These are phyloP conservation scores for Acanthacorydalis orientalis DNA, from an alignment of 2,888 invertebrate species.

Conservation along the genomic window DNA sequence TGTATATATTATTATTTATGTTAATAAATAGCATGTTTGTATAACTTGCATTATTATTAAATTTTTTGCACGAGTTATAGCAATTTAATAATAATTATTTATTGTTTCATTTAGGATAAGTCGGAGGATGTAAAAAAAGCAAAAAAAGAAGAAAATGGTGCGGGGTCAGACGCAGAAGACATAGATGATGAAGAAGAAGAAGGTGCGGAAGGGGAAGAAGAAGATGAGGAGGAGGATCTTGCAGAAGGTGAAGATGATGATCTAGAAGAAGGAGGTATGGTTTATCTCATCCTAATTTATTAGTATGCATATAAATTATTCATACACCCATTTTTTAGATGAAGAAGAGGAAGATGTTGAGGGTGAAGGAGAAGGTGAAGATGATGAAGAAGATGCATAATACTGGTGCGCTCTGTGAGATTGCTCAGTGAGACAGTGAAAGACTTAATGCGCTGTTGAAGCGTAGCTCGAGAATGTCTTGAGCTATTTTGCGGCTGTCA, in stretches of 20 bases:
- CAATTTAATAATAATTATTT: too few species aligned
- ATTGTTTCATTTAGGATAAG: conserved; percentile 39
- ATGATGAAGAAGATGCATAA: conserved; percentile 29
- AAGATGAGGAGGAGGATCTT: conserved; percentile 26
- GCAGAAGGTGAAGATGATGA: conserved; percentile 28
- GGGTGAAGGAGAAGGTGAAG: conserved; percentile 25
- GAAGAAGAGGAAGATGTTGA: conserved; percentile 27
- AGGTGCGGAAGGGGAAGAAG: conserved; percentile 24
- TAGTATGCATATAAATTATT: background rate
- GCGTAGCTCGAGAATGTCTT: conserved; percentile 20
- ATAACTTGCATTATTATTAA: background rate
- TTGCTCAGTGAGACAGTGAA: conserved; percentile 12
- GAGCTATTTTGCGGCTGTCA: conserved; percentile 21
- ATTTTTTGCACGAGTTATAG: background rate
- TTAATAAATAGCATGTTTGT: background rate
- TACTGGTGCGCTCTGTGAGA: conserved; percentile 14
- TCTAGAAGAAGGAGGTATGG: conserved; percentile 26
- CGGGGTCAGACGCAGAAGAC: conserved; percentile 39
- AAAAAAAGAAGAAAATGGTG: conserved; percentile 65
- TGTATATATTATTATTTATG: too few species aligned
- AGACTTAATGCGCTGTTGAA: conserved; percentile 17
- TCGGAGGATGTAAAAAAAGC: conserved; percentile 59
- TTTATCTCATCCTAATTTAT: background rate
- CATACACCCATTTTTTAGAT: conserved; percentile 14
- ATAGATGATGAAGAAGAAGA: conserved; percentile 43